Evolutionary conservation across 1,140 invertebrate genomes (phyloP).

Genomic region (Drosophila tsacasi): DNA sequence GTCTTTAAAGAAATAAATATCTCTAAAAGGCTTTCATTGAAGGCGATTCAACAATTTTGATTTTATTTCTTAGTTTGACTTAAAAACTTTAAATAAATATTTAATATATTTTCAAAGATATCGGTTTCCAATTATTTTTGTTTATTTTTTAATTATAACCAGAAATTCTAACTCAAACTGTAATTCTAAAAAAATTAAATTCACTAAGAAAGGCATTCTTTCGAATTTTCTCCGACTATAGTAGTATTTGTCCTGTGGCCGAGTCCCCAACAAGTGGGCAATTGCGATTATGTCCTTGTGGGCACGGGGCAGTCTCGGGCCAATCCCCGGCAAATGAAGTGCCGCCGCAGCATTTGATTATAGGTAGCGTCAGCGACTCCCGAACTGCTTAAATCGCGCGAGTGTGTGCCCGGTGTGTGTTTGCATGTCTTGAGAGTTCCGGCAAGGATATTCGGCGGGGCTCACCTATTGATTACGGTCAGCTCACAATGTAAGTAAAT

Average conservation of each 20-base stretch:
- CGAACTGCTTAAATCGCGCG: constrained; percentile 33
- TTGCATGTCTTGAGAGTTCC: constrained; percentile 41
- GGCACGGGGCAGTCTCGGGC: constrained; percentile 30
- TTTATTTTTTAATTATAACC: too few species aligned
- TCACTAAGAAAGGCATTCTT: not conserved
- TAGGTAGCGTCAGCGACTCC: constrained; percentile 18
- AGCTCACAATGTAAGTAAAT: constrained; percentile 48
- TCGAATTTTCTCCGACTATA: constrained; percentile 18
- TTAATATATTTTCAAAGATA: too few species aligned
- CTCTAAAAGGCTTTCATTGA: too few species aligned
- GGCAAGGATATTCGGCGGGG: constrained; percentile 23
- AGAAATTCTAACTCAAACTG: too few species aligned
- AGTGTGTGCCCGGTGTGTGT: constrained; percentile 21
- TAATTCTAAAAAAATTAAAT: too few species aligned
- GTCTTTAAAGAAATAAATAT: too few species aligned
- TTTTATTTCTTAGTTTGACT: too few species aligned
- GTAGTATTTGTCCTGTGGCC: constrained; percentile 25
- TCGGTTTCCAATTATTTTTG: too few species aligned
- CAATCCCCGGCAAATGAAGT: constrained; percentile 63
- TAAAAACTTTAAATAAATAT: too few species aligned
- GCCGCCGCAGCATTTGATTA: constrained; percentile 48
- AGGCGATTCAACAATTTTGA: too few species aligned
- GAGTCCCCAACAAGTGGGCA: constrained; percentile 59
- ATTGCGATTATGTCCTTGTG: constrained; percentile 47
- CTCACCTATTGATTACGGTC: constrained; percentile 38